Evolutionary conservation across 2,113 vertebrate species (phyloP).

Genomic region (Petromus typicus): DNA sequence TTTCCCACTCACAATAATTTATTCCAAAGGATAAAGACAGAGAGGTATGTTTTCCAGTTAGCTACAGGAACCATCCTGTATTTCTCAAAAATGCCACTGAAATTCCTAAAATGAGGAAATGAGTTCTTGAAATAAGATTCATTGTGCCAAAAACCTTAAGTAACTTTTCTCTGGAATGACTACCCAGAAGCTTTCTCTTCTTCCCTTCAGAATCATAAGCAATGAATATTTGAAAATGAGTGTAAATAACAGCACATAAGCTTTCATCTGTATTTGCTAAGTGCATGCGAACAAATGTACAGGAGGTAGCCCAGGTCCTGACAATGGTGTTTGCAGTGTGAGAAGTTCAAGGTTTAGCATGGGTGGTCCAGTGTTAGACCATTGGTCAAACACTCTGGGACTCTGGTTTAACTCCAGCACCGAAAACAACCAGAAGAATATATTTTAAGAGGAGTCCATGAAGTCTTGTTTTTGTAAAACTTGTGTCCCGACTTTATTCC

Average conservation of each 20-base stretch:
- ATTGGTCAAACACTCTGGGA: background rate
- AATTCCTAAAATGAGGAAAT: background rate
- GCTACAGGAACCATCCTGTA: background rate
- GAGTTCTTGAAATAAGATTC: background rate
- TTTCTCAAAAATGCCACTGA: constrained; percentile 3
- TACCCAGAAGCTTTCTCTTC: background rate
- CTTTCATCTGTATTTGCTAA: background rate
- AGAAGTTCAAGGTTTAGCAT: background rate
- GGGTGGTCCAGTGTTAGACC: background rate
- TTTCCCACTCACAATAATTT: background rate
- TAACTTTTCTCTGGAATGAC: background rate
- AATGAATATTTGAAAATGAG: constrained; percentile 25
- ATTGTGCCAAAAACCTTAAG: background rate
- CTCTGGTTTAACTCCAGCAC: background rate
- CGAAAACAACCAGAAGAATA: background rate
- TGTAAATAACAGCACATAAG: constrained; percentile 39
- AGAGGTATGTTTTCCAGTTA: background rate
- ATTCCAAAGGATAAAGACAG: background rate
- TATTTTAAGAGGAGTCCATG: background rate
- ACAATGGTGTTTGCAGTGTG: background rate
- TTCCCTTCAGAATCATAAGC: background rate
- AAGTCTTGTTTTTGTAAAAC: background rate
- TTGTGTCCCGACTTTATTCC: background rate
- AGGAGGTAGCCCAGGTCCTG: background rate
- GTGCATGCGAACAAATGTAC: background rate